Evolutionary conservation across 2,888 invertebrate genomes (phyloP).

Genomic region (Sinodicranocentrus sp.): DNA sequence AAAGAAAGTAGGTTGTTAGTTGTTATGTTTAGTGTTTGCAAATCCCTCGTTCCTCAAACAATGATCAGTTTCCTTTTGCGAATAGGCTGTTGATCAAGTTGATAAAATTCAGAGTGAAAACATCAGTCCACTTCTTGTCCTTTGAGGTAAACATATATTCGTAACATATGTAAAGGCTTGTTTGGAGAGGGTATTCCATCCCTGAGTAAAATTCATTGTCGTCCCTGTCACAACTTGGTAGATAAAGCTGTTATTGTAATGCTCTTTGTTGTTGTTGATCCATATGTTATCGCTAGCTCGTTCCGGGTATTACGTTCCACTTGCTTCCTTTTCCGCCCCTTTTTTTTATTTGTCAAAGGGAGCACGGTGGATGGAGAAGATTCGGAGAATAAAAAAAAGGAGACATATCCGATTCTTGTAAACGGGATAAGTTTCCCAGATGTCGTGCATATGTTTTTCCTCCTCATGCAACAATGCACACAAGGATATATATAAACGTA

Average conservation of each 20-base stretch:
- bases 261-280: constrained; percentile 22
- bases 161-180: too few species aligned
- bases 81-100: constrained; percentile 6
- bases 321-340: neutral
- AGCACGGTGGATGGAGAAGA: too few species aligned
- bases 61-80: neutral
- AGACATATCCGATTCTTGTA: neutral
- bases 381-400: neutral
- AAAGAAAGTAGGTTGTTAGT: neutral
- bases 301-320: constrained; percentile 22
- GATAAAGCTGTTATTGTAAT: constrained; percentile 25
- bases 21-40: neutral
- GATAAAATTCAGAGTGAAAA: neutral
- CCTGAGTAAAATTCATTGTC: constrained; percentile 21
- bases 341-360: constrained; percentile 19
- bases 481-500: constrained; percentile 6
- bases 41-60: constrained; percentile 6
- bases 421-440: too few species aligned
- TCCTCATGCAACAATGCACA: constrained; percentile 48
- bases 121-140: neutral
- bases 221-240: neutral
- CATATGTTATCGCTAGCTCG: constrained; percentile 14
- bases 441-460: neutral
- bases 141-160: too few species aligned
- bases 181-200: too few species aligned